Percentiles rank a stretch among this genome's conserved stretches.
phyloP scores from a whole-genome alignment of 2,797 vertebrate species.

The Ptychobarbus kaznakovi region DNA sequence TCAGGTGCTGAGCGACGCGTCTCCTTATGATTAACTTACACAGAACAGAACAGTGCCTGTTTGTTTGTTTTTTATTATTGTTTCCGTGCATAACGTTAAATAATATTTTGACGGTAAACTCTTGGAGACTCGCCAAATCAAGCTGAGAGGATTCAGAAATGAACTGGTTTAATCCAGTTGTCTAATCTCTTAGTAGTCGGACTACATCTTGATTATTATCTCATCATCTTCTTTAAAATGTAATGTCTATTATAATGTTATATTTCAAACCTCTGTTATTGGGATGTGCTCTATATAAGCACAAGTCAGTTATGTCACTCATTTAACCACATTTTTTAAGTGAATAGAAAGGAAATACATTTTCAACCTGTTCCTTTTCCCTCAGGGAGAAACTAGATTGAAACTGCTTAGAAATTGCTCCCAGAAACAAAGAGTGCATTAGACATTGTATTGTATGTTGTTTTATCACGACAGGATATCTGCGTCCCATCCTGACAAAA shows the following conservation, averaged over 20 bases:
- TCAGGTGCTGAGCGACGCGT: neutral
- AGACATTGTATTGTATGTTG: slow-evolving; percentile 43
- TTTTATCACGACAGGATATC: slow-evolving; percentile 67
- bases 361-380: neutral
- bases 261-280: neutral
- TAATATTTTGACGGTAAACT: neutral
- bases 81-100: neutral
- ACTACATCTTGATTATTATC: slow-evolving; percentile 13
- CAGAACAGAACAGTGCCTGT: neutral
- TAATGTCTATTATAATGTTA: neutral
- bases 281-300: neutral
- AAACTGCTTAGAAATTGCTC: slow-evolving; percentile 24
- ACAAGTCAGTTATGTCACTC: neutral
- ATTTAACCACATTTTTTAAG: neutral
- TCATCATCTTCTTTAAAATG: neutral
- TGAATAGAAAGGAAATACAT: neutral
- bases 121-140: neutral
- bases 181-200: slow-evolving; percentile 3
- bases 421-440: neutral
- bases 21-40: neutral
- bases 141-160: slow-evolving; percentile 33
- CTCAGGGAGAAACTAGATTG: neutral
- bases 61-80: slow-evolving; percentile 15
- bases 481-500: slow-evolving; percentile 70
- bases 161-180: slow-evolving; percentile 50